Evolutionary conservation across 2,797 vertebrate species (phyloP).

Genomic region (Mergus octosetaceus): DNA sequence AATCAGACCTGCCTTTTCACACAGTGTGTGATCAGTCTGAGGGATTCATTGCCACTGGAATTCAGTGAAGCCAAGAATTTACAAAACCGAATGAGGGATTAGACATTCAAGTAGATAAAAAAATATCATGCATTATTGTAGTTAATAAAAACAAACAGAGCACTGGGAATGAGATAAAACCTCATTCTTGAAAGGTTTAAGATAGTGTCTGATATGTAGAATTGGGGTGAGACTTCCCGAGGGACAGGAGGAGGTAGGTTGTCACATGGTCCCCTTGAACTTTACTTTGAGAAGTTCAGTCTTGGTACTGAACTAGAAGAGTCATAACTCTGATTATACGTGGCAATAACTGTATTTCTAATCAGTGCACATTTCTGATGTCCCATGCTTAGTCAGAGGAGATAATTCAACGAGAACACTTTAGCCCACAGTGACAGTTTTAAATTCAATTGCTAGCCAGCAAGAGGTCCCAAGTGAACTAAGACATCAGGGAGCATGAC

Average conservation of each 20-base stretch:
- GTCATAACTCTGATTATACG: not conserved
- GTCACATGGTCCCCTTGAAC: not conserved
- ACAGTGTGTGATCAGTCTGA: not conserved
- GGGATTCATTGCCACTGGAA: slow-evolving; percentile 16
- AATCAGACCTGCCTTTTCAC: slow-evolving; percentile 5
- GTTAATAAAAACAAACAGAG: slow-evolving; percentile 20
- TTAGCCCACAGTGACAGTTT: not conserved
- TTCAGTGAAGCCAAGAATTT: slow-evolving; percentile 28
- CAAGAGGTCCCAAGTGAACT: not conserved
- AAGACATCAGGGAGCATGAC: not conserved
- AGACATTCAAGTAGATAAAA: slow-evolving; percentile 10
- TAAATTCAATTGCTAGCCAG: not conserved
- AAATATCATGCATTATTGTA: slow-evolving; percentile 7
- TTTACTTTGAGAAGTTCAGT: not conserved
- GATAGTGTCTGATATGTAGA: not conserved
- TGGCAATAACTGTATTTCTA: not conserved
- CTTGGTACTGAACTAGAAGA: not conserved
- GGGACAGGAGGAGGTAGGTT: not conserved
- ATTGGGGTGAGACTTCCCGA: not conserved
- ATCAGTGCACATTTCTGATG: not conserved
- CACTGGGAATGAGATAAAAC: not conserved
- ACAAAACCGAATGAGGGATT: slow-evolving; percentile 12
- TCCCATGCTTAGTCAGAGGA: not conserved
- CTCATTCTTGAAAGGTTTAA: not conserved
- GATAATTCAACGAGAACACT: not conserved